phyloP scores from a whole-genome alignment of 2,113 vertebrate genomes.

The Camarhynchus parvulus region DNA sequence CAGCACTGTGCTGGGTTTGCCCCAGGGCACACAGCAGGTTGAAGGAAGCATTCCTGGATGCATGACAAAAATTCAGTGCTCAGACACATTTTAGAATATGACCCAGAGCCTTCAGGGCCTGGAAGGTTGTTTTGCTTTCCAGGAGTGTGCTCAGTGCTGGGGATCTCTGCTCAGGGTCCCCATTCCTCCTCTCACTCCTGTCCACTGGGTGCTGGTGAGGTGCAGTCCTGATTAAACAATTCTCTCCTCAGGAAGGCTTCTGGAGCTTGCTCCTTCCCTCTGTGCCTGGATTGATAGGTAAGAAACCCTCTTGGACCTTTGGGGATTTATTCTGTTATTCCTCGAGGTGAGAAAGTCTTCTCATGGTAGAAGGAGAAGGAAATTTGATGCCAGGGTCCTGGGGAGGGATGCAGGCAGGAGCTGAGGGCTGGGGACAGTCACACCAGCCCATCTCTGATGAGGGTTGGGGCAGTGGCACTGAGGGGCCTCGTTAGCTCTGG shows the following conservation, averaged over 20 bases:
- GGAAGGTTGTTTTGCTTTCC: neutral
- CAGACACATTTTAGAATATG: neutral
- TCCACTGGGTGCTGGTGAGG: too few species aligned
- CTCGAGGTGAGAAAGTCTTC: accelerated
- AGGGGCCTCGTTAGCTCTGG: neutral
- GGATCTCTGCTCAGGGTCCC: neutral
- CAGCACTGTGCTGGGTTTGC: neutral
- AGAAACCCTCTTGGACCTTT: neutral
- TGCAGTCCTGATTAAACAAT: neutral
- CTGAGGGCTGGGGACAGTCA: neutral
- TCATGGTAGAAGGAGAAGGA: neutral
- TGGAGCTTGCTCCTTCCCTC: neutral
- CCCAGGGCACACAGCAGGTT: neutral
- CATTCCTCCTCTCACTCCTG: accelerated
- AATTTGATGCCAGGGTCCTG: accelerated
- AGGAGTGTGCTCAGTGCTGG: accelerated
- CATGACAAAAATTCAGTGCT: neutral
- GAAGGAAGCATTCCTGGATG: neutral
- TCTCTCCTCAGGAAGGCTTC: neutral
- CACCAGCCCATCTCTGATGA: accelerated
- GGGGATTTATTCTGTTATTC: neutral
- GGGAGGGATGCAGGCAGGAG: neutral
- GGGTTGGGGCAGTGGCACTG: accelerated
- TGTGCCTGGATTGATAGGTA: neutral
- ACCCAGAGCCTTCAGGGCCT: neutral